Evolutionary conservation across 2,797 vertebrate species (phyloP).

Genomic region (Xenopus petersii): DNA sequence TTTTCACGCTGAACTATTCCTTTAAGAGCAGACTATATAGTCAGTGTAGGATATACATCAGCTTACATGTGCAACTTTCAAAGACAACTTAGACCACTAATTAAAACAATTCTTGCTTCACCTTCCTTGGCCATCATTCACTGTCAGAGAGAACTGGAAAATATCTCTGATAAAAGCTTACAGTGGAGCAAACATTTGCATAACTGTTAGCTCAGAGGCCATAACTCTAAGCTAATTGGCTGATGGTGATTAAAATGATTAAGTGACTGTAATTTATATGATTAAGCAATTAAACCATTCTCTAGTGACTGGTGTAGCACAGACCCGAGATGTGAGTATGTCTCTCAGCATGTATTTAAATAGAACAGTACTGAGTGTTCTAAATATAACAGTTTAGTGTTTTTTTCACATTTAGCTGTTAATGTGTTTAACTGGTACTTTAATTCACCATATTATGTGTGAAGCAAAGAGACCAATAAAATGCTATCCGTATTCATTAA

Average conservation of each 20-base stretch:
- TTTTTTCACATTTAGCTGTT: constrained; percentile 15
- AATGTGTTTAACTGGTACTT: constrained; percentile 55
- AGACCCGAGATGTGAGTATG: constrained; percentile 56
- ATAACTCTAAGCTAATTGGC: constrained; percentile 77
- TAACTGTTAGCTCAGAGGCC: constrained; percentile 75
- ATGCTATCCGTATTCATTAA: neutral
- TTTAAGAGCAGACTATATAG: too few species aligned
- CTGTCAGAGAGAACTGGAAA: constrained; percentile 67
- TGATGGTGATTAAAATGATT: constrained; percentile 82
- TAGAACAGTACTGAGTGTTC: constrained; percentile 51
- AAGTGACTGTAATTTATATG: constrained; percentile 82
- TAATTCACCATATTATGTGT: constrained; percentile 54
- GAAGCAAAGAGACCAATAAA: constrained; percentile 39
- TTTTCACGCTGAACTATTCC: too few species aligned
- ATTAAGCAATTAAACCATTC: constrained; percentile 82
- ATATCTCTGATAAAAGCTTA: constrained; percentile 70
- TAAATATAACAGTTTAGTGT: constrained; percentile 49
- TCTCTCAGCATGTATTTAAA: constrained; percentile 63
- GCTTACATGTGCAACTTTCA: constrained; percentile 8
- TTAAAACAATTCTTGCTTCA: constrained; percentile 52
- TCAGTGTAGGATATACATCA: neutral
- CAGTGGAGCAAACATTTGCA: constrained; percentile 76
- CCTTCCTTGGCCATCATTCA: constrained; percentile 62
- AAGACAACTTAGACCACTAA: constrained; percentile 14
- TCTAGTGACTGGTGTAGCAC: constrained; percentile 64